Evolutionary conservation across 2,888 invertebrate genomes (phyloP).

Genomic region (Lycaena phlaeas): DNA sequence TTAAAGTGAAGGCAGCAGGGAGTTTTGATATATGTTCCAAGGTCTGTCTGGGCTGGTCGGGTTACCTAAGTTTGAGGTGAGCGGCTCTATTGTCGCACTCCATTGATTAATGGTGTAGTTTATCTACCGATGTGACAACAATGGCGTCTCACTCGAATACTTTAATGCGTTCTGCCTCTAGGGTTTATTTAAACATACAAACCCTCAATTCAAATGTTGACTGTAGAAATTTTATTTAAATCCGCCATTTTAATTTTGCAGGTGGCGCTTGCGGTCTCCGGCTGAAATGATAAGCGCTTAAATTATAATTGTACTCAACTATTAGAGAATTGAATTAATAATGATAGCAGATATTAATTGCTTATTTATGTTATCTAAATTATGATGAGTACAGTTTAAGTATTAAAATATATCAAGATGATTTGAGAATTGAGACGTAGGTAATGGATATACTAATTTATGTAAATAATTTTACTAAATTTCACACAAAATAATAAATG

Average conservation of each 20-base stretch:
- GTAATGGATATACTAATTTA: background rate
- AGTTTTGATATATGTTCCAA: slow-evolving; percentile 16
- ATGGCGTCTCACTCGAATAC: slow-evolving; percentile 60
- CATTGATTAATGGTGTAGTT: slow-evolving; percentile 67
- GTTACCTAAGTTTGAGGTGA: slow-evolving; percentile 44
- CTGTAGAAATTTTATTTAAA: background rate
- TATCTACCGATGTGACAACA: slow-evolving; percentile 70
- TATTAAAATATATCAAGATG: background rate
- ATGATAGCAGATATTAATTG: background rate
- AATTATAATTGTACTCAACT: background rate
- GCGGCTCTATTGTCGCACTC: slow-evolving; percentile 55
- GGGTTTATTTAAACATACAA: slow-evolving; percentile 44
- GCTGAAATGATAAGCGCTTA: background rate
- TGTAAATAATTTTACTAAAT: background rate
- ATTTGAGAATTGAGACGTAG: slow-evolving; percentile 1
- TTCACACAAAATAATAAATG: background rate
- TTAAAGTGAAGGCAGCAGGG: slow-evolving; percentile 9
- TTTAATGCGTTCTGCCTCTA: slow-evolving; percentile 56
- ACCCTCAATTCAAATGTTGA: slow-evolving; percentile 47
- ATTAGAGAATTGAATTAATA: background rate
- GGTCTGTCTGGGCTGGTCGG: slow-evolving; percentile 34
- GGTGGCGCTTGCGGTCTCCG: background rate
- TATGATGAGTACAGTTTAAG: background rate
- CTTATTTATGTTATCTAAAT: background rate
- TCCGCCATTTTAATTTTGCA: background rate